These are phyloP conservation scores for Masticophis lateralis DNA, from an alignment of 2,797 vertebrate genomes.

Conservation along the genomic window DNA sequence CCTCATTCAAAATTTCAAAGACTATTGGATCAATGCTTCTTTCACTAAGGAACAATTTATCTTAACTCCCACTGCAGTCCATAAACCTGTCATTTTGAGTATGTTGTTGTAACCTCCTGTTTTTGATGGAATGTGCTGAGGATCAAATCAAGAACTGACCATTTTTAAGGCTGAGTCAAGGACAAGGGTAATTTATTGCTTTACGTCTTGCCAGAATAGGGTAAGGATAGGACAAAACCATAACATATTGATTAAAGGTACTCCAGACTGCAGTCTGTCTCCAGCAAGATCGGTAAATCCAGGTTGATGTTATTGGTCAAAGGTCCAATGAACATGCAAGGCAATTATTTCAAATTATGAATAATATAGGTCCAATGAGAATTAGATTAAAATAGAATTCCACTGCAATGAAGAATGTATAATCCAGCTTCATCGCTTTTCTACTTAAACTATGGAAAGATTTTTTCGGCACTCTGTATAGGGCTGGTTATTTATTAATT, in stretches of 20 bases:
- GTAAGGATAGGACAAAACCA: background rate
- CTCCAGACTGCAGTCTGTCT: background rate
- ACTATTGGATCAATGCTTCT: background rate
- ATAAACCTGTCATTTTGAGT: background rate
- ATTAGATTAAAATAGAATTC: background rate
- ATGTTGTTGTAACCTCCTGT: background rate
- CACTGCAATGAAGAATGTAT: background rate
- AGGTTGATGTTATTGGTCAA: background rate
- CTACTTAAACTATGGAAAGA: background rate
- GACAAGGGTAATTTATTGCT: background rate
- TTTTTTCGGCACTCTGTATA: background rate
- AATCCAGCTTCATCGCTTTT: background rate
- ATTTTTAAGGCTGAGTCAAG: background rate
- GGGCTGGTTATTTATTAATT: background rate
- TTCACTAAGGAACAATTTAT: background rate
- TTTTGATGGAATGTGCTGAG: background rate
- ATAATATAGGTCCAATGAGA: background rate
- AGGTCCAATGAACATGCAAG: background rate
- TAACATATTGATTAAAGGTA: background rate
- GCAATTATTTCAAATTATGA: background rate
- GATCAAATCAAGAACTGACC: background rate
- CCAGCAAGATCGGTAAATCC: background rate
- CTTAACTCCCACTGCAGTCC: background rate
- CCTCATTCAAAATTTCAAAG: background rate
- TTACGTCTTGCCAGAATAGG: background rate